A percentile compares a stretch with the other conserved stretches of the same genome.
Evolutionary conservation across 2,113 vertebrate species (phyloP).

Genomic region (Corythaixoides concolor): DNA sequence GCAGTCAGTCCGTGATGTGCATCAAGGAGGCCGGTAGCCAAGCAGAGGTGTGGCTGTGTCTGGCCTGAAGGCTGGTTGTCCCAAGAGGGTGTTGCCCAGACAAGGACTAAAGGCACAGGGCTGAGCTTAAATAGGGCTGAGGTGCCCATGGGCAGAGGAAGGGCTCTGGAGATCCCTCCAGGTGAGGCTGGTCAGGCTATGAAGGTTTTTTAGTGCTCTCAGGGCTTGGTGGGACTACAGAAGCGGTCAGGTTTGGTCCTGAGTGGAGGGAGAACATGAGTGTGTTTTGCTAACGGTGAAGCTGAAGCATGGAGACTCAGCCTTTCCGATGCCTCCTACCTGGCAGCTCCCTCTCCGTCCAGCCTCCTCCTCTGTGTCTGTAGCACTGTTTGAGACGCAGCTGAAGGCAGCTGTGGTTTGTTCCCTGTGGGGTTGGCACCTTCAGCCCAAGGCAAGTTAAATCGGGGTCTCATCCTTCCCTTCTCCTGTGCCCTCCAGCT

Average conservation of each 20-base stretch:
- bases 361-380: rapidly evolving
- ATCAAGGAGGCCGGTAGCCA: rapidly evolving
- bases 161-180: not conserved
- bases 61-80: not conserved
- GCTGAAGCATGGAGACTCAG: rapidly evolving
- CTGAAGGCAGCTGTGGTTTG: not conserved
- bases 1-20: rapidly evolving
- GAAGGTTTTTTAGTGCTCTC: not conserved
- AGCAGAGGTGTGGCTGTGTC: rapidly evolving
- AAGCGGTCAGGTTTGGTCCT: not conserved
- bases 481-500: constrained; percentile 71
- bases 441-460: rapidly evolving
- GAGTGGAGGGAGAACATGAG: rapidly evolving
- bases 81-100: rapidly evolving
- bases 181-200: not conserved
- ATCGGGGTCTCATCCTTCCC: not conserved
- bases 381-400: rapidly evolving
- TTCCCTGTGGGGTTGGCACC: not conserved
- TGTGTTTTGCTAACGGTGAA: rapidly evolving
- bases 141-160: not conserved
- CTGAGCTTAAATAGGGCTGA: not conserved
- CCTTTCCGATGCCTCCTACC: not conserved
- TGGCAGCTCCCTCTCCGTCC: not conserved
- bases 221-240: not conserved
- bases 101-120: not conserved